Evolutionary conservation across 2,113 vertebrate species (phyloP).

Genomic region (Hemichromis elongatus): DNA sequence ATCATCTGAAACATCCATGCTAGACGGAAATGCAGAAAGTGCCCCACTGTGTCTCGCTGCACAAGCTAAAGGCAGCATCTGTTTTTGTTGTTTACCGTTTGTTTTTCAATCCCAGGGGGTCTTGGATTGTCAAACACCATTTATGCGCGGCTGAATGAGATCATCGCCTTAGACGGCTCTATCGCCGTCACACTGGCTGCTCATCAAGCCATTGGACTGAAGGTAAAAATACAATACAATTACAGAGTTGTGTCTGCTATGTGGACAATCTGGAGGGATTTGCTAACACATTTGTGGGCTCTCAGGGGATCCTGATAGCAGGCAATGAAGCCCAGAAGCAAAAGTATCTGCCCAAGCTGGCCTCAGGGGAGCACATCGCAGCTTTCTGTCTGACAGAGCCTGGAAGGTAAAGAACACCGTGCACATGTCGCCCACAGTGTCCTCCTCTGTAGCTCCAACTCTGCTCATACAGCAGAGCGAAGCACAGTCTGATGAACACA

Average conservation of each 20-base stretch:
- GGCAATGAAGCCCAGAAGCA: constrained; percentile 92
- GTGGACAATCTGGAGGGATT: not conserved
- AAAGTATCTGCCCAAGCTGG: constrained; percentile 88
- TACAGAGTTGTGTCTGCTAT: not conserved
- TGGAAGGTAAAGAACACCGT: constrained; percentile 76
- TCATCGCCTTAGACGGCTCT: constrained; percentile 79
- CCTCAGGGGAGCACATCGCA: constrained; percentile 88
- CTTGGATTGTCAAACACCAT: constrained; percentile 92
- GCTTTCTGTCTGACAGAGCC: constrained; percentile 96
- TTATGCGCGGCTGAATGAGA: constrained; percentile 89
- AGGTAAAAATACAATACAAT: constrained; percentile 70
- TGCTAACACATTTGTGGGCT: not conserved
- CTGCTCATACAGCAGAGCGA: not conserved
- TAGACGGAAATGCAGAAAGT: not conserved
- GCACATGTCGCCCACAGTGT: not conserved
- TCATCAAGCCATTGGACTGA: constrained; percentile 93
- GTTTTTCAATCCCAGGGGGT: constrained; percentile 75
- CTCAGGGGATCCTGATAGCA: constrained; percentile 88
- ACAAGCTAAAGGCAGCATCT: not conserved
- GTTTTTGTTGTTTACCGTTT: not conserved
- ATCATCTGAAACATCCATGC: not conserved
- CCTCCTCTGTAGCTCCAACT: not conserved
- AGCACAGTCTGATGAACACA: not conserved
- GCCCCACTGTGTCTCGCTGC: not conserved
- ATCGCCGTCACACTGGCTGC: constrained; percentile 90